These are phyloP conservation scores for Meganola albula DNA, from an alignment of 2,888 invertebrate species.

Conservation along the genomic window DNA sequence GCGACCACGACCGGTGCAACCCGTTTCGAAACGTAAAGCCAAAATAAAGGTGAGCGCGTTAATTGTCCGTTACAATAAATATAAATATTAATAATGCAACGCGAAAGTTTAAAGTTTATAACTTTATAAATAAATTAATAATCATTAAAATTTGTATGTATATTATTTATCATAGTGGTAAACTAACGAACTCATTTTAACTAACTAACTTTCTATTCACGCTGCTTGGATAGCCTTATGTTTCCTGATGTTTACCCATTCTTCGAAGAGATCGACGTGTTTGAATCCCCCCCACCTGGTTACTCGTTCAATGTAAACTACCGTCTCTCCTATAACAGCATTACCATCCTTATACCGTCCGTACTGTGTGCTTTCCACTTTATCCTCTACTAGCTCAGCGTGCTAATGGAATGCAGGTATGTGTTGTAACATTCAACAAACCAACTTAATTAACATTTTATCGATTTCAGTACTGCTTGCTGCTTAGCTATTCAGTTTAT, in stretches of 20 bases:
- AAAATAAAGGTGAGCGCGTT: too few species aligned
- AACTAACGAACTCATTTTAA: constrained; percentile 8
- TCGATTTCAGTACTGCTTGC: too few species aligned
- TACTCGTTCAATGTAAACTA: constrained; percentile 39
- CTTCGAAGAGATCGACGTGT: constrained; percentile 57
- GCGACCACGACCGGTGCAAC: too few species aligned
- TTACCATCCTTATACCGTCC: constrained; percentile 13
- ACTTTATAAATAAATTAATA: too few species aligned
- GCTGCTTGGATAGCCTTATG: constrained; percentile 56
- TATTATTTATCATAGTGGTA: too few species aligned
- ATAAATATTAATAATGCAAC: too few species aligned
- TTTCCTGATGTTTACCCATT: constrained; percentile 58
- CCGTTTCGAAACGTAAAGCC: too few species aligned
- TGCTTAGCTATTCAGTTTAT: too few species aligned
- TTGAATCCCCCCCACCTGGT: constrained; percentile 53
- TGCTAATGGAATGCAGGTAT: constrained; percentile 18
- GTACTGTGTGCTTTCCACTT: constrained; percentile 8
- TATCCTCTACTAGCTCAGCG: constrained; percentile 6
- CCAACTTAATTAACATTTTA: too few species aligned
- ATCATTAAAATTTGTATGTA: too few species aligned
- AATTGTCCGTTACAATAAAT: too few species aligned
- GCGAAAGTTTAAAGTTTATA: too few species aligned
- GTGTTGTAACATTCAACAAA: constrained; percentile 7
- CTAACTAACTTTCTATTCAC: constrained; percentile 38
- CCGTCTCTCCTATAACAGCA: constrained; percentile 6